phyloP scores from a whole-genome alignment of 2,113 vertebrate species.

The Mustela lutreola region DNA sequence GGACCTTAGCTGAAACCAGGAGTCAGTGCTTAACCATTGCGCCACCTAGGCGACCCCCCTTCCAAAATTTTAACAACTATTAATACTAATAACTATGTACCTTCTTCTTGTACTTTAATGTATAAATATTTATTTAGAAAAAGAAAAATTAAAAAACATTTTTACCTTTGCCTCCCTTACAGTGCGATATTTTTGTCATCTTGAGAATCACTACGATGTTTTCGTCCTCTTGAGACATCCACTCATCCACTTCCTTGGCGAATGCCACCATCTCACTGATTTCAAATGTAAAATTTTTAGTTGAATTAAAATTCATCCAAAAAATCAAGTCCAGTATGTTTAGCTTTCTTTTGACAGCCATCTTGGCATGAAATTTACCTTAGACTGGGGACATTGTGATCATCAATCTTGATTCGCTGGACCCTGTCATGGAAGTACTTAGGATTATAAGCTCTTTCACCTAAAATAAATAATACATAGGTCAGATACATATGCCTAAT shows the following conservation, averaged over 20 bases:
- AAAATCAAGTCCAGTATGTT: too few relatives aligned
- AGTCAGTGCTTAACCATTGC: neutral
- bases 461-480: slow-evolving; percentile 84
- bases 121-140: neutral
- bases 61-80: neutral
- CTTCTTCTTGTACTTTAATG: neutral
- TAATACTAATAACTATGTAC: too few relatives aligned
- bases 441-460: slow-evolving; percentile 96
- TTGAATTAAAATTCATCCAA: slow-evolving; percentile 13
- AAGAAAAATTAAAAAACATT: neutral
- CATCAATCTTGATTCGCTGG: slow-evolving; percentile 94
- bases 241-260: slow-evolving; percentile 91
- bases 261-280: slow-evolving; percentile 95
- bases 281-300: slow-evolving; percentile 58
- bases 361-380: too few relatives aligned
- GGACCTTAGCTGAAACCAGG: neutral
- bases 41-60: neutral
- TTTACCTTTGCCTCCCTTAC: slow-evolving; percentile 98
- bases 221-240: slow-evolving; percentile 92
- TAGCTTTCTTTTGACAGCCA: too few relatives aligned
- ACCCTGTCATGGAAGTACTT: slow-evolving; percentile 91
- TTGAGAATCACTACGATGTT: slow-evolving; percentile 93
- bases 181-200: slow-evolving; percentile 81
- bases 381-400: slow-evolving; percentile 94
- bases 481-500: neutral